Percentiles rank a stretch among this genome's conserved stretches.
Evolutionary conservation across 2,113 vertebrate species (phyloP).

Genomic region (Gymnorhina tibicen): DNA sequence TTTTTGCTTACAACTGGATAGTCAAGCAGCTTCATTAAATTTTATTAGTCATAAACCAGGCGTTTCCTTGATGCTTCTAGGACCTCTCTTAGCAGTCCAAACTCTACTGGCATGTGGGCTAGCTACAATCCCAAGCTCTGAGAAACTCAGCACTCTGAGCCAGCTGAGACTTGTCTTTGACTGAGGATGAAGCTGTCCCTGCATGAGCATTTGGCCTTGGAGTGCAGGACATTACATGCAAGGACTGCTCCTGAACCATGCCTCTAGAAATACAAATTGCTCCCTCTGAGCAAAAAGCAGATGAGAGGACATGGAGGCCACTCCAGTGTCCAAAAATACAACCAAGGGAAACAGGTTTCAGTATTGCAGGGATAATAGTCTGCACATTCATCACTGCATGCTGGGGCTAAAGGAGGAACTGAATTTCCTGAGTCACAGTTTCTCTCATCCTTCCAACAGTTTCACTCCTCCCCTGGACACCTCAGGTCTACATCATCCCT

Average conservation of each 20-base stretch:
- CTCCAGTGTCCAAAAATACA: neutral
- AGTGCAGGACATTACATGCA: neutral
- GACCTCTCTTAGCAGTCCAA: neutral
- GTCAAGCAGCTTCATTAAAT: neutral
- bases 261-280: neutral
- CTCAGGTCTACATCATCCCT: neutral
- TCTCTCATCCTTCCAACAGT: conserved; percentile 28
- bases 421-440: conserved; percentile 42
- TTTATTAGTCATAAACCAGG: neutral
- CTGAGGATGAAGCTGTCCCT: neutral
- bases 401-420: neutral
- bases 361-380: neutral
- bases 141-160: neutral
- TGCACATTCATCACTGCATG: neutral
- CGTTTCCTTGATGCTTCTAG: neutral
- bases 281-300: neutral
- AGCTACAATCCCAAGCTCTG: neutral
- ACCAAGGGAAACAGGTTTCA: neutral
- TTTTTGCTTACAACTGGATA: neutral
- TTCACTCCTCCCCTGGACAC: neutral
- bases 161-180: neutral
- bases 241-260: neutral
- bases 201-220: neutral
- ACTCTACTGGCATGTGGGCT: neutral
- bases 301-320: neutral